Conservation (phyloP, 2,797 vertebrate genomes). For the Cirrhinus molitorella region DNA sequence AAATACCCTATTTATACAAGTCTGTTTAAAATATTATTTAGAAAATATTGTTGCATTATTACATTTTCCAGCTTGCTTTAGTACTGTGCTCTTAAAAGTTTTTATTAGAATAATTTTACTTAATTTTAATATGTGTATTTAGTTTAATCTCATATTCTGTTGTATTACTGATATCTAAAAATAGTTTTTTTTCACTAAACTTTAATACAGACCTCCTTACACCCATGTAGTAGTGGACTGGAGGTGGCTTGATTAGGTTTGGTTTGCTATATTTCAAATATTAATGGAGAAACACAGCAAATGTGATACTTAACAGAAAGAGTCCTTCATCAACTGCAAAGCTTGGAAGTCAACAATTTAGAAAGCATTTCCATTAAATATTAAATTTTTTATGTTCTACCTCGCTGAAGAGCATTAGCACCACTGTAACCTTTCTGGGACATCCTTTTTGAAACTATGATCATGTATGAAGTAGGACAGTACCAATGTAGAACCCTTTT, state of each 20-base stretch:
- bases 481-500: not conserved
- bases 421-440: conserved; percentile 9
- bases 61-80: not conserved
- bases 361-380: conserved; percentile 44
- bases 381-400: conserved; percentile 15
- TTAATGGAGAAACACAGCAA: not conserved
- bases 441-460: conserved; percentile 13
- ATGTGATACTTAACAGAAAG: not conserved
- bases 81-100: not conserved
- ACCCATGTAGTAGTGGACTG: not conserved
- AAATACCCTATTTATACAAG: not conserved
- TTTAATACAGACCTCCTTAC: too few relatives aligned
- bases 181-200: too few relatives aligned
- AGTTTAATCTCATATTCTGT: too few relatives aligned
- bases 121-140: not conserved
- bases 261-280: not conserved
- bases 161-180: too few relatives aligned
- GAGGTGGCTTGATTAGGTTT: conserved; percentile 11
- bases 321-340: not conserved
- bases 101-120: not conserved
- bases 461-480: not conserved
- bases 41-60: not conserved
- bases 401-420: conserved; percentile 23
- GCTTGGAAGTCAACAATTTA: not conserved
- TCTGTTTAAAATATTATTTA: not conserved